phyloP scores from a whole-genome alignment of 37 sponge, comb jelly and placozoan species.

The Halichondria panicea region DNA sequence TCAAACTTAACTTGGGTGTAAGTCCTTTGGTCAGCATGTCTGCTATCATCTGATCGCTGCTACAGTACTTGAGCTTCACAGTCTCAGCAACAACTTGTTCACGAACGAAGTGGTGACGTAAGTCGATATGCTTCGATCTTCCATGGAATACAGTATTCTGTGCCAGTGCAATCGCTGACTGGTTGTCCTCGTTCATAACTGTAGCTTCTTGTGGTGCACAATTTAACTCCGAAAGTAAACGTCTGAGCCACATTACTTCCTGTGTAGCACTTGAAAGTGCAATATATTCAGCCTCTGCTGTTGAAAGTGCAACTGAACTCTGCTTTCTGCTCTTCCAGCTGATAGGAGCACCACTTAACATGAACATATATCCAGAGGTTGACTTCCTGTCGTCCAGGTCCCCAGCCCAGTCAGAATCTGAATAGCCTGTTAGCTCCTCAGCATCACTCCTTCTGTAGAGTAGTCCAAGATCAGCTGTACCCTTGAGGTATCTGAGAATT shows the following conservation, averaged over 20 bases:
- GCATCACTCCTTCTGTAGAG: constrained; percentile 2
- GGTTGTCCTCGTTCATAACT: too few relatives aligned
- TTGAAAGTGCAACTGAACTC: constrained; percentile 30
- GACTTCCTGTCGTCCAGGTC: constrained; percentile 30
- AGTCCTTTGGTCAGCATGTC: too few relatives aligned
- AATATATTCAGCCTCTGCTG: constrained; percentile 53
- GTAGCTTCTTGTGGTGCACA: constrained; percentile 8
- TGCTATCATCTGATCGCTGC: too few relatives aligned
- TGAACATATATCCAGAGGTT: constrained; percentile 42
- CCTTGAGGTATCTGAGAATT: constrained; percentile 43
- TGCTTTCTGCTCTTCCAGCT: constrained; percentile 47
- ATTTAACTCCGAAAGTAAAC: constrained; percentile 16
- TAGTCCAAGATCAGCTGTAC: constrained; percentile 35
- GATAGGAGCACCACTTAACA: constrained; percentile 32
- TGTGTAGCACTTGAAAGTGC: constrained; percentile 54
- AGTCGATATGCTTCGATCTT: too few relatives aligned
- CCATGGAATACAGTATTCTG: too few relatives aligned
- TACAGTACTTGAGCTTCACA: too few relatives aligned
- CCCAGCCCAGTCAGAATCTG: constrained; percentile 57
- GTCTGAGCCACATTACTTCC: constrained; percentile 50
- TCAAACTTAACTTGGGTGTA: too few relatives aligned
- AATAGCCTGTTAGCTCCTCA: constrained; percentile 25
- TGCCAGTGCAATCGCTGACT: too few relatives aligned
- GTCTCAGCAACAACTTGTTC: too few relatives aligned
- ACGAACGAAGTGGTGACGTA: too few relatives aligned